Evolutionary conservation across 1,140 invertebrate species (phyloP).

Genomic region (Homalodisca vitripennis): DNA sequence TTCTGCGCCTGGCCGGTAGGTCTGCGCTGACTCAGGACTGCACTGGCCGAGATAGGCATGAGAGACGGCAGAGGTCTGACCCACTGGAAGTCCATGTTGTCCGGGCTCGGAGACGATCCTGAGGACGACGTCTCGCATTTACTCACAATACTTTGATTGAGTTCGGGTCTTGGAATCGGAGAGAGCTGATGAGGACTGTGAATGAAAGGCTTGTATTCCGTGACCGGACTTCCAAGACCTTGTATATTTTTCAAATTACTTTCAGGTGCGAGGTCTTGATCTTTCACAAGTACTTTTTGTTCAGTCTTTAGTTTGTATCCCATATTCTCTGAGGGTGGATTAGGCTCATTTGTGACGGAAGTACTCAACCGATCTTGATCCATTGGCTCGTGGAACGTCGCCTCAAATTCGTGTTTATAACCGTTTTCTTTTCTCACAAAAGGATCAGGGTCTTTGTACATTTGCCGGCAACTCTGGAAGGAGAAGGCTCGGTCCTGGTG

Average conservation of each 20-base stretch:
- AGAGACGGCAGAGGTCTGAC: conserved; percentile 26
- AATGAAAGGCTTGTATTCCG: conserved; percentile 3
- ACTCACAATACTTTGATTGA: too few species aligned
- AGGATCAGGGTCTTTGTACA: background rate
- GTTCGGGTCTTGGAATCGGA: background rate
- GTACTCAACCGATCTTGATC: background rate
- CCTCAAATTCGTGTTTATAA: background rate
- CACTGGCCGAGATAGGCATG: conserved; percentile 20
- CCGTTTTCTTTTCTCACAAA: background rate
- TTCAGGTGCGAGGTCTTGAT: background rate
- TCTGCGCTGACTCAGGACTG: background rate
- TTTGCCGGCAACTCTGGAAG: background rate
- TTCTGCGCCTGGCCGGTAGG: background rate
- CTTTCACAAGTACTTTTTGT: background rate
- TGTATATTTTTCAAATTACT: background rate
- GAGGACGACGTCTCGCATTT: background rate
- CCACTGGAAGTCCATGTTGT: conserved; percentile 22
- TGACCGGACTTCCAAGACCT: background rate
- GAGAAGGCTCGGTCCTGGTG: background rate
- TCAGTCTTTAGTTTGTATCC: background rate
- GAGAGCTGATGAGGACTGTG: background rate
- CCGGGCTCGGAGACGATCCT: conserved; percentile 1
- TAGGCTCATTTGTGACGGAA: too few species aligned
- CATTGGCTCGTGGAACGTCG: background rate
- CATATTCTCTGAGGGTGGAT: background rate